phyloP scores from a whole-genome alignment of 2,888 invertebrate species.

The Caenorhabditis angaria region DNA sequence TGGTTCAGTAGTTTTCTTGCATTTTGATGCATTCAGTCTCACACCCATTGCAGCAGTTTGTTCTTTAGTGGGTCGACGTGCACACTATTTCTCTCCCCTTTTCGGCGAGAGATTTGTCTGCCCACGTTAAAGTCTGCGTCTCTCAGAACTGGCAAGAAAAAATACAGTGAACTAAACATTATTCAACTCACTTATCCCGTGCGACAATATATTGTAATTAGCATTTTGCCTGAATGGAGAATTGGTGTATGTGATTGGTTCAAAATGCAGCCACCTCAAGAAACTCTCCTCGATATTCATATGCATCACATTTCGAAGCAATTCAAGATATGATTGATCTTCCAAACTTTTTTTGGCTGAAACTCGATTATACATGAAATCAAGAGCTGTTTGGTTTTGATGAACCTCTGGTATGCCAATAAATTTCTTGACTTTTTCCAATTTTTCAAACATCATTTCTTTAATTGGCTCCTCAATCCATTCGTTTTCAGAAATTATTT shows the following conservation, averaged over 20 bases:
- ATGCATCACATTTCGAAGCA: neutral
- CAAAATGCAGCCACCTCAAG: neutral
- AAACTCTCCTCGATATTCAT: neutral
- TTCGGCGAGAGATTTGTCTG: too few species aligned
- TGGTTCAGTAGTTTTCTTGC: too few species aligned
- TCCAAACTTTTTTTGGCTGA: neutral
- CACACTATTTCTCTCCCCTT: too few species aligned
- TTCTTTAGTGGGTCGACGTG: too few species aligned
- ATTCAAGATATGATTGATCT: neutral
- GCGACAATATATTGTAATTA: neutral
- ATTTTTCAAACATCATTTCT: neutral
- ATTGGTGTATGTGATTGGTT: neutral
- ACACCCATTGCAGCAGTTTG: too few species aligned
- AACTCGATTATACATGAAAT: neutral
- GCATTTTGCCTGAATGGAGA: neutral
- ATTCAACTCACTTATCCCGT: too few species aligned
- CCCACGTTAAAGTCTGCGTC: too few species aligned
- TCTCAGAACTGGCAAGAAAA: too few species aligned
- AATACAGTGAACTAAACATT: too few species aligned
- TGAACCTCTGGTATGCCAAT: neutral
- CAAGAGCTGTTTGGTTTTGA: neutral
- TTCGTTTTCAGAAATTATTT: neutral
- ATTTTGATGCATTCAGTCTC: too few species aligned
- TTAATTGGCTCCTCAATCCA: neutral
- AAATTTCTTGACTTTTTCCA: neutral